Conservation (phyloP, 1,140 invertebrate species). For the Drosophila ambigua region DNA sequence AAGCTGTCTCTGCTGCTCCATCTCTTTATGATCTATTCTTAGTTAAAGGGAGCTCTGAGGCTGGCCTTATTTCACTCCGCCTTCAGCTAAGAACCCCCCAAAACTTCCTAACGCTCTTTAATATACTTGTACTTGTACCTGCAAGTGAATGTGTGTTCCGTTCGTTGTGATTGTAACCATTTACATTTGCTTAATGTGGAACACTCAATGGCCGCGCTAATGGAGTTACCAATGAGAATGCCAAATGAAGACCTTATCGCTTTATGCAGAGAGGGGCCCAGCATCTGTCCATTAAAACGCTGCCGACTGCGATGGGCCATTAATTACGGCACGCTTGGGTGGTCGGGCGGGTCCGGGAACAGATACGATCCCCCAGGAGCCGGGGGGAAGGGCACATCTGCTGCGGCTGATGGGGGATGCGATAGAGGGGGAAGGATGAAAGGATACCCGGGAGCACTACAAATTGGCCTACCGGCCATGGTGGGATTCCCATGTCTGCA, state of each 20-base stretch:
- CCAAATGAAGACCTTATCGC: constrained; percentile 52
- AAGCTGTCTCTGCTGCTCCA: too few relatives aligned
- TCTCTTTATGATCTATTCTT: too few relatives aligned
- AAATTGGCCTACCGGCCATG: constrained; percentile 51
- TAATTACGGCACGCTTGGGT: constrained; percentile 64
- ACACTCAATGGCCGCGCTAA: constrained; percentile 58
- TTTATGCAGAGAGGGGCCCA: constrained; percentile 27
- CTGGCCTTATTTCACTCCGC: too few relatives aligned
- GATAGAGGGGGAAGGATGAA: neutral
- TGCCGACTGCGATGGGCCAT: constrained; percentile 55
- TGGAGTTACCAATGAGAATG: constrained; percentile 63
- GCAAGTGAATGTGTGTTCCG: neutral
- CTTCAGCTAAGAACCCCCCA: too few relatives aligned
- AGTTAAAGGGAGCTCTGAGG: too few relatives aligned
- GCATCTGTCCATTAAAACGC: constrained; percentile 63
- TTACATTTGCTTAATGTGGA: constrained; percentile 68
- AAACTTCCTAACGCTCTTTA: too few relatives aligned
- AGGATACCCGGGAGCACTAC: constrained; percentile 25
- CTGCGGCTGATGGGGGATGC: constrained; percentile 9
- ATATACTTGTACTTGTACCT: too few relatives aligned
- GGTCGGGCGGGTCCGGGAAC: constrained; percentile 8
- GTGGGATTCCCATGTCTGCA: constrained; percentile 42
- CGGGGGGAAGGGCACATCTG: neutral
- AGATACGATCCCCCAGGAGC: constrained; percentile 2
- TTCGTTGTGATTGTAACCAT: constrained; percentile 45